These are phyloP conservation scores for Ormyrus rosae DNA, from an alignment of 2,888 invertebrate genomes.

Conservation along the genomic window DNA sequence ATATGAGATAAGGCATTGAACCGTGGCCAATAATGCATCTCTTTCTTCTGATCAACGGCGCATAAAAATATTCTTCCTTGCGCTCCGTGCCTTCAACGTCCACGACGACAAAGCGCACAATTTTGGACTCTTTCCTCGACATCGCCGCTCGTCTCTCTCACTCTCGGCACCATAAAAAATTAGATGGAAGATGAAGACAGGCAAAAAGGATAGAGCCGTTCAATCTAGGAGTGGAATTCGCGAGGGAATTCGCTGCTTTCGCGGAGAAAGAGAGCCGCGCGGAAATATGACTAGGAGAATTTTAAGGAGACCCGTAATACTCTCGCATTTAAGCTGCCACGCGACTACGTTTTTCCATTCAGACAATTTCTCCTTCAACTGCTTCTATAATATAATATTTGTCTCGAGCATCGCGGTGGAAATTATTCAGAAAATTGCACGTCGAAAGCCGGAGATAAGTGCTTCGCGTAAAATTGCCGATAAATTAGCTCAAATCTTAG, in stretches of 20 bases:
- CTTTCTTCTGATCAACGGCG: conserved; percentile 53
- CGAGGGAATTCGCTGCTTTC: neutral
- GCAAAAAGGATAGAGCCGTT: neutral
- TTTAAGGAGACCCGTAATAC: conserved; percentile 21
- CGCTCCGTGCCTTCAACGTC: neutral
- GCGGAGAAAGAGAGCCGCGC: too few relatives aligned
- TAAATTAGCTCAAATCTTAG: too few relatives aligned
- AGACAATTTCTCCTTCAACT: neutral
- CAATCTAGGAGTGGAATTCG: neutral
- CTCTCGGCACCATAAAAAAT: neutral
- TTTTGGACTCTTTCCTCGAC: conserved; percentile 19
- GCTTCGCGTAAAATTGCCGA: too few relatives aligned
- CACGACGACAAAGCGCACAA: conserved; percentile 41
- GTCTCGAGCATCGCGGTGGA: too few relatives aligned
- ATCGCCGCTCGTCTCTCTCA: neutral
- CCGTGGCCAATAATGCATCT: conserved; percentile 58
- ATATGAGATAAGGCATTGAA: conserved; percentile 56
- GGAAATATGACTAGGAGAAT: conserved; percentile 46
- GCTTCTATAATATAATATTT: too few relatives aligned
- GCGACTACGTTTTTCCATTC: conserved; percentile 1
- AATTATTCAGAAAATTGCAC: too few relatives aligned
- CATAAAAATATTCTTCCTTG: conserved; percentile 52
- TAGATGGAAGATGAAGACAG: neutral
- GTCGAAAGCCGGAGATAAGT: too few relatives aligned
- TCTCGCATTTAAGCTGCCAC: neutral